A percentile compares a stretch with the other conserved stretches of the same genome.
Evolutionary conservation across 2,797 vertebrate species (phyloP).

Genomic region (Malurus splendens): DNA sequence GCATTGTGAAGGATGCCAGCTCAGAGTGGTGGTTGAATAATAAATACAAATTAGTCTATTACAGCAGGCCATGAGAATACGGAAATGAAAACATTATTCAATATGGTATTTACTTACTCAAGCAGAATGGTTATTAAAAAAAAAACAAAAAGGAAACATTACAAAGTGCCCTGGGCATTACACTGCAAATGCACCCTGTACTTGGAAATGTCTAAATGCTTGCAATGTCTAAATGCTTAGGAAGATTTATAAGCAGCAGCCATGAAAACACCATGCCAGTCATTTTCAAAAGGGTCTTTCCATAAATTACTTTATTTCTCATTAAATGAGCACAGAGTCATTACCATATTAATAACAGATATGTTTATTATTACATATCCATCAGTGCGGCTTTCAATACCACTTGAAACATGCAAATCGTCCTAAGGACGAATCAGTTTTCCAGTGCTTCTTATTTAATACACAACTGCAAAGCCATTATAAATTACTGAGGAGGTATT

Average conservation of each 20-base stretch:
- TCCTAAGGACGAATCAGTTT: constrained; percentile 90
- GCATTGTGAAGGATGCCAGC: background rate
- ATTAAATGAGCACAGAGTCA: constrained; percentile 80
- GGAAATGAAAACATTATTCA: background rate
- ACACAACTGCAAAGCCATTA: constrained; percentile 88
- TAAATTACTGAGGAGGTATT: constrained; percentile 93
- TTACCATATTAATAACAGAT: constrained; percentile 88
- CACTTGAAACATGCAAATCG: constrained; percentile 94
- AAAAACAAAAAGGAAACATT: background rate
- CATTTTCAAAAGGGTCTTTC: constrained; percentile 69
- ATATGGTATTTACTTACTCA: background rate
- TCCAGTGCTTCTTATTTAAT: constrained; percentile 97
- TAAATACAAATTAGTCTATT: background rate
- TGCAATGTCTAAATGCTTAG: background rate
- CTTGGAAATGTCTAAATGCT: background rate
- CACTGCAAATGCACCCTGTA: background rate
- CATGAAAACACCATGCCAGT: constrained; percentile 70
- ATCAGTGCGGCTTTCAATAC: constrained; percentile 97
- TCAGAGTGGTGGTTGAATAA: background rate
- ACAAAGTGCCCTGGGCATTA: background rate
- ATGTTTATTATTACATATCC: constrained; percentile 99
- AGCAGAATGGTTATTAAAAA: background rate
- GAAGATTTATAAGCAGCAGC: background rate
- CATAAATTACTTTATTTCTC: constrained; percentile 83
- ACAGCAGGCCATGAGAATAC: background rate